A percentile compares a stretch with the other conserved stretches of the same genome.
These are phyloP conservation scores for Propithecus coquereli DNA, from an alignment of 2,113 vertebrate genomes.

Conservation along the genomic window DNA sequence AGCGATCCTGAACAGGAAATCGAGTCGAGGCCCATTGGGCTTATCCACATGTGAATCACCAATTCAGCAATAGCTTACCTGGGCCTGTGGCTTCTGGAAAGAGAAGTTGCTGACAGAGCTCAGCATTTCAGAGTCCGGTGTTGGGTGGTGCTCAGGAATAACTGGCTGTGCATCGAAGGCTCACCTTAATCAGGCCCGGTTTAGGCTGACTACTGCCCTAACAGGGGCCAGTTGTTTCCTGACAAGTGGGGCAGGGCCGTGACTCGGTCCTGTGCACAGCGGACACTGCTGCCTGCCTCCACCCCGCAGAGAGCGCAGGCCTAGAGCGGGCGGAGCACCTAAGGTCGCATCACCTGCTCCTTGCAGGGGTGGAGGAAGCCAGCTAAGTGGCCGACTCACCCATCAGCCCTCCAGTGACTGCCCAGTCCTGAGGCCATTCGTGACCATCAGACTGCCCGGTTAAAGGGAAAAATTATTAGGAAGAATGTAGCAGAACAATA, in stretches of 20 bases:
- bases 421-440: not conserved
- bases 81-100: not conserved
- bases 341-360: not conserved
- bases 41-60: not conserved
- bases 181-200: not conserved
- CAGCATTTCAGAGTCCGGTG: not conserved
- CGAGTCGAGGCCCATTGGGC: not conserved
- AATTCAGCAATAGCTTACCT: not conserved
- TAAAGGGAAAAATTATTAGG: conserved; percentile 17
- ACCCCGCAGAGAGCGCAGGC: not conserved
- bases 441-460: not conserved
- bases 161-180: not conserved
- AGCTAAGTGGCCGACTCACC: not conserved
- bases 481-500: not conserved
- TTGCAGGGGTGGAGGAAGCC: not conserved
- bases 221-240: not conserved
- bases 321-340: rapidly evolving
- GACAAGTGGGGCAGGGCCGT: not conserved
- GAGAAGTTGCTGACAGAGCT: not conserved
- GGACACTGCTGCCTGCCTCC: not conserved
- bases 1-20: not conserved
- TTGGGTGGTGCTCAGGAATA: not conserved
- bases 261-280: not conserved
- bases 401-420: not conserved
- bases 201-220: not conserved